A percentile compares a stretch with the other conserved stretches of the same genome.
Evolutionary conservation across 2,113 vertebrate species (phyloP).

Genomic region (Aspiorhynchus laticeps): DNA sequence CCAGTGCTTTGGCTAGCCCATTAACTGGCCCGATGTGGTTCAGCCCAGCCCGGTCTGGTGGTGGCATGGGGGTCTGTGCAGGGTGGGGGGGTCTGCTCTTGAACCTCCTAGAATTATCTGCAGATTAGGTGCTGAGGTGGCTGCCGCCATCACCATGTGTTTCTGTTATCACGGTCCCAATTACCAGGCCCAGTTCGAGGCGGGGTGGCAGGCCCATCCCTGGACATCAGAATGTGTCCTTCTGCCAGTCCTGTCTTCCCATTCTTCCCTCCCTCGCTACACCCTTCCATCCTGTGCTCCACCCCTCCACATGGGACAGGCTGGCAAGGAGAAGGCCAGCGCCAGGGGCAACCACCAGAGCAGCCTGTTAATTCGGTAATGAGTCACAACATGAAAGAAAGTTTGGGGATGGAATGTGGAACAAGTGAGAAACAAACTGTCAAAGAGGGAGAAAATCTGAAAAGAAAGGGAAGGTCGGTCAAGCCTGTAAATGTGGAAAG

Average conservation of each 20-base stretch:
- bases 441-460: slow-evolving; percentile 64
- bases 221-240: slow-evolving; percentile 73
- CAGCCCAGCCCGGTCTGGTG: slow-evolving; percentile 24
- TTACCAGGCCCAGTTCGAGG: slow-evolving; percentile 50
- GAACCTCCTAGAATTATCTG: slow-evolving; percentile 51
- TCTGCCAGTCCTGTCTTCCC: slow-evolving; percentile 58
- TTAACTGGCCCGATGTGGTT: slow-evolving; percentile 61
- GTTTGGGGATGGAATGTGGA: slow-evolving; percentile 52
- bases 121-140: slow-evolving; percentile 60
- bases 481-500: slow-evolving; percentile 61
- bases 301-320: slow-evolving; percentile 55
- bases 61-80: slow-evolving; percentile 35
- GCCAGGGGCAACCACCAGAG: slow-evolving; percentile 60
- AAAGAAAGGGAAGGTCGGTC: slow-evolving; percentile 60
- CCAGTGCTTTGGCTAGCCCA: slow-evolving; percentile 67
- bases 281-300: slow-evolving; percentile 65
- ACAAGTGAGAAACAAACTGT: slow-evolving; percentile 59
- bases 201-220: slow-evolving; percentile 53
- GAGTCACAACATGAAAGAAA: slow-evolving; percentile 75
- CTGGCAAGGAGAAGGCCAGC: slow-evolving; percentile 71
- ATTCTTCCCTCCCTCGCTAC: slow-evolving; percentile 38
- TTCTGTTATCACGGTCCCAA: slow-evolving; percentile 46
- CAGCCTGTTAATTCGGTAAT: slow-evolving; percentile 67
- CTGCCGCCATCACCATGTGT: slow-evolving; percentile 41
- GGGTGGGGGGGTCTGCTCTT: slow-evolving; percentile 47